Percentiles rank a stretch among this genome's conserved stretches.
These are phyloP conservation scores for Ctenomys sociabilis DNA, from an alignment of 2,113 vertebrate species.

Conservation along the genomic window DNA sequence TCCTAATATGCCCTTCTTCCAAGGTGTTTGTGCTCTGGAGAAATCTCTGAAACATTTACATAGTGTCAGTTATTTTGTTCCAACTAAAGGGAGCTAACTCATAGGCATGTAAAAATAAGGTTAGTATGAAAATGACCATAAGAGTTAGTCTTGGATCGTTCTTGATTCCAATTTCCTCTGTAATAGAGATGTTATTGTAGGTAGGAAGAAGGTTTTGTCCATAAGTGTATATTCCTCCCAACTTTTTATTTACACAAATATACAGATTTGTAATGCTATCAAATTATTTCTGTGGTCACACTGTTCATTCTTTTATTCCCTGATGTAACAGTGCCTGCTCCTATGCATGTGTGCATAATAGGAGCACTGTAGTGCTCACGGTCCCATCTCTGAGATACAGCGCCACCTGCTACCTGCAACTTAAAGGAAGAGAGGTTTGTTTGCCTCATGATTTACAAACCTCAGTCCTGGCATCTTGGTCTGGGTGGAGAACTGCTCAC, in stretches of 20 bases:
- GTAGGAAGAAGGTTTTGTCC: background rate
- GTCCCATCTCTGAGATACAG: background rate
- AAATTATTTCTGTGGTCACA: background rate
- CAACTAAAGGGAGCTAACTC: background rate
- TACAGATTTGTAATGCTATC: background rate
- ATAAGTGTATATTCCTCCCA: background rate
- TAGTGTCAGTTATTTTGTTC: background rate
- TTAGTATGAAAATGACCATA: background rate
- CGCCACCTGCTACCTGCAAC: background rate
- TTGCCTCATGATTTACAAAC: background rate
- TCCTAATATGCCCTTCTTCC: too few species aligned
- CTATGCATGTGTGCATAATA: background rate
- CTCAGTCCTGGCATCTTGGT: too few species aligned
- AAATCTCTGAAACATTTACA: background rate
- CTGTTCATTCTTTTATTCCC: background rate
- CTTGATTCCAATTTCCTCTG: background rate
- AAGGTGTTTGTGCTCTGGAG: background rate
- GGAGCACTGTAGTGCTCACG: background rate
- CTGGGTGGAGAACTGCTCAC: background rate
- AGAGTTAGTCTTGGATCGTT: background rate
- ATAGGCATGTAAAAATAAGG: background rate
- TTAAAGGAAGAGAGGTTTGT: background rate
- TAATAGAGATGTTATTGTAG: background rate
- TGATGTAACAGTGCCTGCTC: background rate
- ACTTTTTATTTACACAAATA: background rate